Percentiles rank a stretch among this genome's conserved stretches.
These are phyloP conservation scores for Idaea straminata DNA, from an alignment of 2,888 invertebrate genomes.

Conservation along the genomic window DNA sequence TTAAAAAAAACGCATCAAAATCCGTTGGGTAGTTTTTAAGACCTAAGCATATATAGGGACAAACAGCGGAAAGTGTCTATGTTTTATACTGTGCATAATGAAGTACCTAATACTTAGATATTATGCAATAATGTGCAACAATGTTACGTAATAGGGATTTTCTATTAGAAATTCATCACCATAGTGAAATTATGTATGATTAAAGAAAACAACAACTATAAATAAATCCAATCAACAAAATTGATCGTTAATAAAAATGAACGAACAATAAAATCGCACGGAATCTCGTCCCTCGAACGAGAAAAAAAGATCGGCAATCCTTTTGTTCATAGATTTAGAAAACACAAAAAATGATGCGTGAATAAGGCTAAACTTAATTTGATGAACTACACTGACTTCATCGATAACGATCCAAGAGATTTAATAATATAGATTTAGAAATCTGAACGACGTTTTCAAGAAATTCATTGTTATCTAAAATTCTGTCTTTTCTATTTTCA, in stretches of 20 bases:
- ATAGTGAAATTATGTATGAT: background rate
- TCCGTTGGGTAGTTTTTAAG: too few relatives aligned
- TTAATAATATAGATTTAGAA: background rate
- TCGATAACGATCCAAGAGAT: background rate
- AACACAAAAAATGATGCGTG: background rate
- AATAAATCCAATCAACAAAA: constrained; percentile 1
- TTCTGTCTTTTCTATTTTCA: too few relatives aligned
- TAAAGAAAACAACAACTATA: background rate
- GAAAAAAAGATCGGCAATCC: background rate
- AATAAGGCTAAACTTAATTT: constrained; percentile 1
- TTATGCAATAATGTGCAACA: too few relatives aligned
- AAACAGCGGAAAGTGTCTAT: too few relatives aligned
- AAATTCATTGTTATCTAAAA: too few relatives aligned
- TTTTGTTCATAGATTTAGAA: constrained; percentile 2
- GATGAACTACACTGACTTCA: background rate
- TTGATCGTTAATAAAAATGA: background rate
- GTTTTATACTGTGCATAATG: too few relatives aligned
- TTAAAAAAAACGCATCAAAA: too few relatives aligned
- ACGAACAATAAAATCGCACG: constrained; percentile 11
- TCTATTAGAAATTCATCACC: background rate
- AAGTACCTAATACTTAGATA: too few relatives aligned
- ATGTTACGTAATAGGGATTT: too few relatives aligned
- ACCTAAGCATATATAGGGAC: too few relatives aligned
- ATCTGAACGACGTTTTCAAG: background rate
- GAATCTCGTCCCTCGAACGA: constrained; percentile 6